Base-by-base conservation (phyloP, 2,113 vertebrate genomes). In the Struthidea cinerea region DNA sequence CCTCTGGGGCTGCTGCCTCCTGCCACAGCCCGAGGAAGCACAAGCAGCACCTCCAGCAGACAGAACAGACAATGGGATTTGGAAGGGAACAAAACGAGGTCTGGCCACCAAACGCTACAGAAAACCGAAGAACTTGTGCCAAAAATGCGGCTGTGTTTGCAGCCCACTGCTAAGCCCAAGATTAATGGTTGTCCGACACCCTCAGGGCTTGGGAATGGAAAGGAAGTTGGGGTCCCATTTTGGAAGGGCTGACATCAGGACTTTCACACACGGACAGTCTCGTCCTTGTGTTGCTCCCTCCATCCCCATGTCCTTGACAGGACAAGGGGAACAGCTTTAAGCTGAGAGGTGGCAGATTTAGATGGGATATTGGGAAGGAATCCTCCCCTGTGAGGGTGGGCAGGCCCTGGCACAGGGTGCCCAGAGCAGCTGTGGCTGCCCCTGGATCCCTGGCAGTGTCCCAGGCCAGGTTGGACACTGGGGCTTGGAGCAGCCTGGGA, bases 371-470 rank as follows among this genome's bases (percentile, higher is more conserved):
- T 10, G 24, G 55, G 27, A 4, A 11, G 27, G 5, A 61, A 27
- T 46, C 0, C 0, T 10, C 27, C 39, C 57, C 68, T 63, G 47
- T 0, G 3, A 27, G 44, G 49, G 35, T 33, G 44, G 37, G 3
- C 1, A 60, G 55, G 55, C 10, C 13, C 63, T 81, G 63, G 63
- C 27, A 47, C 28, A 49, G 78, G 26, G 5, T 41, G 22, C 52
- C 64, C 80, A 70, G 32, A 42, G 80, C 17, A 63, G 68, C 67
- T 61, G 67, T 1, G 67, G 56, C 56, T 84, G 80, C 14, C n/a
- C 69, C 59, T 67, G 77, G 49, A 55, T 28, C 69, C 49, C 69
- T 84, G 69, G 82, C 7, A 75, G 69, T 74, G 59, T 5, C 59
- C 82, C 8, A 24, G 82, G 70, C 59, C 42, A 56, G 82, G 42